Evolutionary conservation across 2,888 invertebrate species (phyloP), one percentile per base, ranked within the genome.

Genomic region (Oligia fasciuncula): DNA sequence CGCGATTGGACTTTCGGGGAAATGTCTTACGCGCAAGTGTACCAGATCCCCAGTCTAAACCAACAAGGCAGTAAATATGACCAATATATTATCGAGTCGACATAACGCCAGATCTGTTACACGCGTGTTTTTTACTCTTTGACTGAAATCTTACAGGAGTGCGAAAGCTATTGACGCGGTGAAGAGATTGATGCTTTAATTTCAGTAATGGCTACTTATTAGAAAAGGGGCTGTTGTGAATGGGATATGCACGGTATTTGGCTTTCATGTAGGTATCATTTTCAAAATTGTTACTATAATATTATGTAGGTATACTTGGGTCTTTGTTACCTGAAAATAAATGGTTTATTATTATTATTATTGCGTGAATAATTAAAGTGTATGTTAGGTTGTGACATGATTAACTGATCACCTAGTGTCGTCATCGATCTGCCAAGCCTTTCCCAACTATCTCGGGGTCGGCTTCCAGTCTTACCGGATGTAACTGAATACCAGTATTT

Each of bases 181-280:
- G 80, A 85, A 81, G 90, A 93, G 94, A 94, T 93, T 89, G 93
- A 94, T 93, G 94, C 90, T 92, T 93, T 93, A 94, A 94, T 93
- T 93, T 91, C 89, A 85, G 91, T 93, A 94, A 94, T 94, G 91
- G 93, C 84, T 87, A 90, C 93, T 93, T 93, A 93, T 93, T 93
- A 92, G 85, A 79, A 81, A 73, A 80, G 79, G 76, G 91, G 85
- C 88, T 90, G 87, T 89, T 82, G 77, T 67, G 67, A 76, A 73
- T 23, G n/a, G 43, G 57, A 68, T 62, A 74, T 49, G 35, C 65
- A 35, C 17, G 13, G 17, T 3, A 57, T 62, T 49, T 17, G 29
- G 43, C n/a, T 43, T n/a, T 6, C 23, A 43, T 49, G 17, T 80
- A 51, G 29, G 29, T 29, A 29, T 29, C 29, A 29, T 29, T 29